phyloP scores from a whole-genome alignment of 30 jellyfish, hydroid and myxozoan genomes.

The Mastigias papua region DNA sequence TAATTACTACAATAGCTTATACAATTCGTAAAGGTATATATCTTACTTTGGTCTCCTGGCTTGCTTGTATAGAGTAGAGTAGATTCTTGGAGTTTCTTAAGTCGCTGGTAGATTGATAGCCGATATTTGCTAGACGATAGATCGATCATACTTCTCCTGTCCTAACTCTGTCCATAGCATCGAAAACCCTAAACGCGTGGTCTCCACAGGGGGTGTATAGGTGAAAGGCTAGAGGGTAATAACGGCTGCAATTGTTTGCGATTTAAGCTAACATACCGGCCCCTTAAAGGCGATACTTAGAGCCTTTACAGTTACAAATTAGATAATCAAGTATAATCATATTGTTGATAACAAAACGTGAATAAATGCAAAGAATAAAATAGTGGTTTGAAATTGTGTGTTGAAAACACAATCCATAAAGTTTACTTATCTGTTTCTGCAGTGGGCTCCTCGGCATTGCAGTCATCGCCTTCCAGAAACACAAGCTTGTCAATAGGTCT shows the following conservation, averaged over 20 bases:
- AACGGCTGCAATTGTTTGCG: neutral
- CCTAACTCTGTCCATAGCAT: neutral
- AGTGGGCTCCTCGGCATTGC: neutral
- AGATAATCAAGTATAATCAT: neutral
- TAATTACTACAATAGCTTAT: neutral
- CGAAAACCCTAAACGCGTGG: neutral
- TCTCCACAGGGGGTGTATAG: neutral
- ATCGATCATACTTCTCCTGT: neutral
- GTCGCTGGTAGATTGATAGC: no score
- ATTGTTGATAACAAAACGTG: neutral
- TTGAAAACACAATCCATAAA: neutral
- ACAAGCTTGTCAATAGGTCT: conserved; percentile 51
- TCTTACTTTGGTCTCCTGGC: neutral
- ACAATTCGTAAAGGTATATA: neutral
- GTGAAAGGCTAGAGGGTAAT: no score
- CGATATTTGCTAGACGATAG: neutral
- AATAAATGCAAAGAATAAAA: neutral
- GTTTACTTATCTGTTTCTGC: neutral
- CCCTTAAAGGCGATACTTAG: neutral
- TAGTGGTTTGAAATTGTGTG: neutral
- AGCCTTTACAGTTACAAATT: neutral
- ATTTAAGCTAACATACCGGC: neutral
- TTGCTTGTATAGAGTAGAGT: neutral
- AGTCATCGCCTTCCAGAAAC: conserved; percentile 39
- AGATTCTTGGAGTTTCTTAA: no score